A percentile compares a stretch with the other conserved stretches of the same genome.
phyloP scores from a whole-genome alignment of 2,113 vertebrate genomes.

The Oostethus manadensis region DNA sequence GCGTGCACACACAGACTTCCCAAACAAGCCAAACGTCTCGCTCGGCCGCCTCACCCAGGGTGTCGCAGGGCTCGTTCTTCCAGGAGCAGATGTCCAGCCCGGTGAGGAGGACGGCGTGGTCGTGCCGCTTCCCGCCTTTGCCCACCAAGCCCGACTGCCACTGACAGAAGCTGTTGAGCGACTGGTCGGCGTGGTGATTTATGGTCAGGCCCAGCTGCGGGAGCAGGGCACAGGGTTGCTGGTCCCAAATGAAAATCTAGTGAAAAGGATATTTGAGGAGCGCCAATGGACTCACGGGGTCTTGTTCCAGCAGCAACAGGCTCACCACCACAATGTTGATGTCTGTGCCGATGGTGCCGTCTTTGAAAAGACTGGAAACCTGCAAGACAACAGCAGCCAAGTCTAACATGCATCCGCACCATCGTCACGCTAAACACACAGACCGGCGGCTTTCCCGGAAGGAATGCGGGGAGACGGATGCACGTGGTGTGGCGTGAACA shows the following conservation, averaged over 20 bases:
- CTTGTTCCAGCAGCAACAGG: conserved; percentile 89
- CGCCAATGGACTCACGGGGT: conserved; percentile 80
- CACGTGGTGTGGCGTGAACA: not conserved
- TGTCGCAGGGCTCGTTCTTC: conserved; percentile 98
- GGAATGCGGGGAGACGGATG: not conserved
- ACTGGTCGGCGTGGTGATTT: conserved; percentile 94
- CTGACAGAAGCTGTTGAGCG: conserved; percentile 96
- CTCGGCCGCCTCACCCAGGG: conserved; percentile 78
- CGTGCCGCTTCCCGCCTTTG: conserved; percentile 89
- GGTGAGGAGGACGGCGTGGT: conserved; percentile 92
- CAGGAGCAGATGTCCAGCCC: conserved; percentile 98
- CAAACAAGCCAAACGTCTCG: not conserved
- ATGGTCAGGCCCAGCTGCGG: conserved; percentile 83
- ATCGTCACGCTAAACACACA: not conserved
- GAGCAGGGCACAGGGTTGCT: not conserved
- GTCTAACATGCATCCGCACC: not conserved
- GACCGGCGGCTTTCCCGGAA: too few relatives aligned
- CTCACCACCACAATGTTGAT: conserved; percentile 95
- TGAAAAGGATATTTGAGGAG: conserved; percentile 2
- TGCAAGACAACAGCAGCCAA: conserved; percentile 35
- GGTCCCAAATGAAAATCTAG: not conserved
- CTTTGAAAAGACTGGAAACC: conserved; percentile 98
- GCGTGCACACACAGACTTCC: not conserved
- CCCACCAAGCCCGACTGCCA: conserved; percentile 92
- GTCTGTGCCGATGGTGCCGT: conserved; percentile 94